Evolutionary conservation across 1,140 invertebrate genomes (phyloP), one percentile per base, ranked within the genome.

Genomic region (Steinernema feltiae): DNA sequence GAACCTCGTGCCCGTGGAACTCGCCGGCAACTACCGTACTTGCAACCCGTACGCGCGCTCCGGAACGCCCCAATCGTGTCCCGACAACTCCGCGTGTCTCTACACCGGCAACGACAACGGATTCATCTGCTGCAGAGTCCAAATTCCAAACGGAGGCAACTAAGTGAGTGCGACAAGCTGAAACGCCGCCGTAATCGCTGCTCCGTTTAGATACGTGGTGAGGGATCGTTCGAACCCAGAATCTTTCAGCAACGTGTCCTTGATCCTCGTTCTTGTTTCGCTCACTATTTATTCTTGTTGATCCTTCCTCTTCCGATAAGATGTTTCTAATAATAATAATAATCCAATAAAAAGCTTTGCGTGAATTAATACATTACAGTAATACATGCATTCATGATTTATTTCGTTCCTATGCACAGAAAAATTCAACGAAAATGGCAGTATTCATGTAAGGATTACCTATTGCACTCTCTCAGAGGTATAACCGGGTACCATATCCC

Each of bases 21-120:
- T 85, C 73, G 84, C 84, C 21, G 84, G 84, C 21, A 85, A 85
- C 71, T 85, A 85, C 71, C 79, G 84, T 32, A 82, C 83, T 17
- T 85, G 84, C 75, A 85, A 85, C 63, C 84, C 84, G 41, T 84
- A 83, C 70, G 83, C 82, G 18, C 35, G 82, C 18, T 29, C 30
- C 30, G 82, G 83, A 48, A 83, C 31, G 1, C 74, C 70, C 1
- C 75, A 81, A 46, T 73, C 84, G 24, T 85, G 84, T 70, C 84
- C 84, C 15, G 84, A 85, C 72, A 86, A 86, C 70, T 84, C 84
- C 24, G 84, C 84, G 0, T 85, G 84, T 76, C 80, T 85, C 12
- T 85, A 85, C 82, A 85, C 84, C 15, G 84, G 84, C 29, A 79
- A 76, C 29, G 83, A 85, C 75, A 86, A 86, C 32, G 84, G 84